A percentile compares a stretch with the other conserved stretches of the same genome.
phyloP scores from a whole-genome alignment of 2,888 invertebrate genomes.

The Osedax fenrisi region DNA sequence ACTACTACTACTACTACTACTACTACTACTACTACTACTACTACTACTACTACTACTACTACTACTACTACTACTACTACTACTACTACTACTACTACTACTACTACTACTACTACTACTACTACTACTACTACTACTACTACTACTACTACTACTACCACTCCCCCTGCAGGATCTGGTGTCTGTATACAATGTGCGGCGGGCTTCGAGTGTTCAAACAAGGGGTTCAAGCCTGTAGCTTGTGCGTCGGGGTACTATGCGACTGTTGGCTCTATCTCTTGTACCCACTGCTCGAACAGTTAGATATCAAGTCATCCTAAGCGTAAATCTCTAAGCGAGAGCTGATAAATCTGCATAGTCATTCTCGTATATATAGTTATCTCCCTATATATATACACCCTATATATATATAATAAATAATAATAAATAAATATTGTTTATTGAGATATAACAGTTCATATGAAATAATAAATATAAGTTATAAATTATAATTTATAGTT shows the following conservation, averaged over 20 bases:
- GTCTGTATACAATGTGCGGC: conserved; percentile 32
- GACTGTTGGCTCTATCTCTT: conserved; percentile 26
- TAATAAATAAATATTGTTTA: too few relatives aligned
- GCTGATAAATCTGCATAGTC: too few relatives aligned
- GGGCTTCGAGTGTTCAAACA: conserved; percentile 30
- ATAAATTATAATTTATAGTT: too few relatives aligned
- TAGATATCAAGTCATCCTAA: too few relatives aligned
- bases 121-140: background rate
- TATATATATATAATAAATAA: too few relatives aligned
- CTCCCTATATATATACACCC: too few relatives aligned
- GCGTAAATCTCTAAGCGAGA: too few relatives aligned
- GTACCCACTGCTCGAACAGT: conserved; percentile 34
- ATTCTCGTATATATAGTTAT: too few relatives aligned
- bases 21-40: background rate
- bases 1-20: background rate
- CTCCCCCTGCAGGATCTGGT: conserved; percentile 21
- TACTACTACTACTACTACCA: background rate
- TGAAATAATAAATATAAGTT: too few relatives aligned
- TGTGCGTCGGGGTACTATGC: conserved; percentile 34
- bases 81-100: background rate
- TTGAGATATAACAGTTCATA: too few relatives aligned
- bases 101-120: background rate
- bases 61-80: background rate
- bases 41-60: background rate
- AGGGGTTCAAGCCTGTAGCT: conserved; percentile 21